Base-by-base conservation (phyloP, 2,113 vertebrate species). In the Polypterus senegalus region DNA sequence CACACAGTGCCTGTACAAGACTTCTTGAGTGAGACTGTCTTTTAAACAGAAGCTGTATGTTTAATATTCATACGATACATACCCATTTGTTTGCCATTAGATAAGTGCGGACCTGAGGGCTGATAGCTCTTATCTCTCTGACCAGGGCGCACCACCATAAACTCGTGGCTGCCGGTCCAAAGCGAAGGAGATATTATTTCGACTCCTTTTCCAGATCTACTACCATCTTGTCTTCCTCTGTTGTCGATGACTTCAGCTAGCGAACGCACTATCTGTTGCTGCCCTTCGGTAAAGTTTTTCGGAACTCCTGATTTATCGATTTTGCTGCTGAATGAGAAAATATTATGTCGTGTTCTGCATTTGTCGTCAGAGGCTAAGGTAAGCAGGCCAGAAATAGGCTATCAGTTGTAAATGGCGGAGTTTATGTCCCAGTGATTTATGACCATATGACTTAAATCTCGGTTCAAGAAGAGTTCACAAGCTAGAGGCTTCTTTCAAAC, bases 401-500 rank as follows among this genome's bases (percentile, higher is more conserved):
- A 88, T 84, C 86, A 73, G 84, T 87, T 88, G 89, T 94, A 91
- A 91, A 94, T 92, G 90, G 90, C 73, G 83, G 88, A 91, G 92
- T 93, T 93, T 91, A 89, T 88, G 91, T 94, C 87, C 85, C 79
- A 82, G 91, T 98, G 95, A 98, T 98, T 98, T 98, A 98, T 97
- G 91, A 91, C 91, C 87, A 87, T 88, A 89, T 77, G 93, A 93
- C 93, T 94, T 90, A 90, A 92, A 97, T 92, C 91, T 93, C 92
- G 91, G 95, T 97, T 97, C 95, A 98, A 91, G 91, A 91, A 97
- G 92, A 97, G 94, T 98, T 98, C 94, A 97, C 90, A 88, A 89
- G 86, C 84, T 82, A 85, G 87, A 83, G 88, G 86, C 84, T 92
- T 89, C 88, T 89, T 81, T 82, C 83, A 82, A 81, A 82, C 81